Percentiles rank a stretch among this genome's conserved stretches.
Conservation (phyloP, 2,888 invertebrate species). For the Diadromus collaris region DNA sequence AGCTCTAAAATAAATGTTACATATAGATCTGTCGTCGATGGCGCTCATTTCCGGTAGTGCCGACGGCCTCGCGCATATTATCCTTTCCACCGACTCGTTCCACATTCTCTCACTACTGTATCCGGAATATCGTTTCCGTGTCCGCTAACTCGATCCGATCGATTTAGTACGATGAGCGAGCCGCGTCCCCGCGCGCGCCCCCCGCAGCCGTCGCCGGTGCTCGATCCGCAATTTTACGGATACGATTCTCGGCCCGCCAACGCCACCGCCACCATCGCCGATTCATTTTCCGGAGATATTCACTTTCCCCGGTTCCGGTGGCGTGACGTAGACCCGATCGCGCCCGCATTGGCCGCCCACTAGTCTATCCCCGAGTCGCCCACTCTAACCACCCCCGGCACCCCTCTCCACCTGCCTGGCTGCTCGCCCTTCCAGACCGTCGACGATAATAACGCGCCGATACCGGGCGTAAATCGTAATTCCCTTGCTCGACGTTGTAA, state of each 20-base stretch:
- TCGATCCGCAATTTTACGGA: conserved; percentile 63
- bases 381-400: conserved; percentile 8
- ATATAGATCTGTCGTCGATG: conserved; percentile 29
- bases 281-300: conserved; percentile 68
- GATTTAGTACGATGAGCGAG: conserved; percentile 60
- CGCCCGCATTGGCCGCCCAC: conserved; percentile 17
- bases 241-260: conserved; percentile 45
- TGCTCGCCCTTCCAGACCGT: conserved; percentile 54
- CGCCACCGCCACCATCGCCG: conserved; percentile 44
- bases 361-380: conserved; percentile 33
- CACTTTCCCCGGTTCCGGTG: conserved; percentile 60
- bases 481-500: conserved; percentile 55
- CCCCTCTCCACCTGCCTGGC: conserved; percentile 20
- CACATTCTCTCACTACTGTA: conserved; percentile 50
- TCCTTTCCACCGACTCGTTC: conserved; percentile 17
- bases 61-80: conserved; percentile 41
- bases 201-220: conserved; percentile 7
- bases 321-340: conserved; percentile 40
- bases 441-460: conserved; percentile 60
- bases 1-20: background rate
- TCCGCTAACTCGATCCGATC: conserved; percentile 62
- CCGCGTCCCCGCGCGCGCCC: conserved; percentile 12
- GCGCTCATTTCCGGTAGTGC: conserved; percentile 33
- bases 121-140: conserved; percentile 60
- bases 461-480: conserved; percentile 61